Evolutionary conservation across 2,888 invertebrate genomes (phyloP), one percentile per base, ranked within the genome.

Genomic region (Chrysomela aeneicollis): DNA sequence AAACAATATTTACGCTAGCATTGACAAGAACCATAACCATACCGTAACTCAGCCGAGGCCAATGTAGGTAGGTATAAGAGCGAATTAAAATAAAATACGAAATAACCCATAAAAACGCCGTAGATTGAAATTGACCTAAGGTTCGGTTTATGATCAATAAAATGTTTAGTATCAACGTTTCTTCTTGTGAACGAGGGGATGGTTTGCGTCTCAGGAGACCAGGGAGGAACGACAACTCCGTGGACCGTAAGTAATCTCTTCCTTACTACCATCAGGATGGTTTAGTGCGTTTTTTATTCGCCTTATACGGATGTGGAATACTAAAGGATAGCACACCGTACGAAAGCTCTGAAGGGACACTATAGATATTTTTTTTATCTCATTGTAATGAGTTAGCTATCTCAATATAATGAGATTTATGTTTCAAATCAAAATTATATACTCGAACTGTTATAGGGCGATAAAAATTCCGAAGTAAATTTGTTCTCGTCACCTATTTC

Each of bases 81-180:
- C 58, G 64, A 74, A 73, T 73, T 71, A 72, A 73, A 71, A 69
- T 74, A 71, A 68, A 71, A 72, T 62, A 68, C 46, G 65, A 67
- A 72, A 65, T 67, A 60, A 60, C 70, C 63, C 67, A 64, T 74
- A 74, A 74, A 74, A 67, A 58, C 50, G 17, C 57, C 58, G 62
- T 67, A 52, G 66, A 76, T 76, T 76, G 74, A 76, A 77, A 77
- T 75, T 76, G 77, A 77, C 76, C 74, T 65, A 69, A 65, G 71
- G 70, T 73, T 71, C 67, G 71, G 71, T 78, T 77, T 77, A 77
- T 74, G 74, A 72, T 70, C 74, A 75, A 77, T 79, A 79, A 79
- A 79, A 78, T 77, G 77, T 79, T 79, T 78, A 78, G 46, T 67
- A 66, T 71, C 73, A 68, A 68, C 73, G 69, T 73, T 73, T 74